A percentile compares a stretch with the other conserved stretches of the same genome.
Evolutionary conservation across 1,140 invertebrate genomes (phyloP).

Genomic region (Macrocentrus cingulum): DNA sequence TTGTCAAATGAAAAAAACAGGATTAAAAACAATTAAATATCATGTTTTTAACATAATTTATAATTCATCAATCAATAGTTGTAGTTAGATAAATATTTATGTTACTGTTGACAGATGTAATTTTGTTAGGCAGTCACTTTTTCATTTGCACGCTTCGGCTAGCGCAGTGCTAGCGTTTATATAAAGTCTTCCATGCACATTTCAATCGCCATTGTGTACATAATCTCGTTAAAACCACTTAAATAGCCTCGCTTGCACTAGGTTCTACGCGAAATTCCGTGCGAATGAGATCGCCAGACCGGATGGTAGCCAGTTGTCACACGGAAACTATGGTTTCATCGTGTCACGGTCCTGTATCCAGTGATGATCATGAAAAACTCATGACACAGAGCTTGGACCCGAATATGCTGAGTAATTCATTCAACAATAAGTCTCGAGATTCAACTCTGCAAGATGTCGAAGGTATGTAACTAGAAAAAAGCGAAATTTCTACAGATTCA

Average conservation of each 20-base stretch:
- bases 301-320: constrained; percentile 72
- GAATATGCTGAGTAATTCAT: constrained; percentile 47
- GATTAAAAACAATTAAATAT: constrained; percentile 33
- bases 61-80: constrained; percentile 6
- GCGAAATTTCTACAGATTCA: no score
- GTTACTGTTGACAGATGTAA: constrained; percentile 12
- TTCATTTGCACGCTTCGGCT: constrained; percentile 41
- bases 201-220: constrained; percentile 18
- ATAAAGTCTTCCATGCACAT: constrained; percentile 28
- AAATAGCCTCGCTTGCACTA: constrained; percentile 30
- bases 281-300: constrained; percentile 69
- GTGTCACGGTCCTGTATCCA: constrained; percentile 42
- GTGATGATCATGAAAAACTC: constrained; percentile 50
- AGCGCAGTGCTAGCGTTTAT: constrained; percentile 33
- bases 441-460: constrained; percentile 42
- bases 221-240: neutral
- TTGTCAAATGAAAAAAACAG: constrained; percentile 7
- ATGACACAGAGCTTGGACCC: constrained; percentile 71
- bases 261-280: constrained; percentile 48
- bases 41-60: constrained; percentile 27
- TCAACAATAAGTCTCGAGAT: constrained; percentile 42
- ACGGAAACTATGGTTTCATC: constrained; percentile 50
- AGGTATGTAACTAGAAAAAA: constrained; percentile 34
- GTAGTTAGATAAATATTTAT: constrained; percentile 9
- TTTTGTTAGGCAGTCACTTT: constrained; percentile 32